Conservation (phyloP, 2,797 vertebrate species). For the Sylvilagus floridanus region DNA sequence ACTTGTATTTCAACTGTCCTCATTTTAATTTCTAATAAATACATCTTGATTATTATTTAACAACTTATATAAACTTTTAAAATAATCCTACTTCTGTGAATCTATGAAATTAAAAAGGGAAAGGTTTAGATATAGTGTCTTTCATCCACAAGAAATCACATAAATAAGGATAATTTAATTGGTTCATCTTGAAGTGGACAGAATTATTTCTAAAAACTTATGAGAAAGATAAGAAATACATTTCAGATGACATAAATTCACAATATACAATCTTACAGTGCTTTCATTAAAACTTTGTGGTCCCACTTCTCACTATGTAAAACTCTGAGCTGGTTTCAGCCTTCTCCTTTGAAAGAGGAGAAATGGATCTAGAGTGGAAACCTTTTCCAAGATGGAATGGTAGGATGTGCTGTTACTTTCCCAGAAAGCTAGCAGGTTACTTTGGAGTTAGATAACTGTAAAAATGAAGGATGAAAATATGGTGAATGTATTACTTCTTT, state of each 20-base stretch:
- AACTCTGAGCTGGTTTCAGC: background rate
- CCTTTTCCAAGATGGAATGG: background rate
- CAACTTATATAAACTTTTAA: constrained; percentile 39
- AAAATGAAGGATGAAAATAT: background rate
- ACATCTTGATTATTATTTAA: constrained; percentile 51
- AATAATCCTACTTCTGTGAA: constrained; percentile 1
- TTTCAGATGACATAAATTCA: background rate
- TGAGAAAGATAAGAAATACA: background rate
- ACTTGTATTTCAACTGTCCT: constrained; percentile 59
- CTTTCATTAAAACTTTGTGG: background rate
- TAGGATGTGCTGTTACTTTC: background rate
- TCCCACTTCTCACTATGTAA: background rate
- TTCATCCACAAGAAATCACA: constrained; percentile 31
- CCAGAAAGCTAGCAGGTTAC: background rate
- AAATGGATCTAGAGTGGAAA: background rate
- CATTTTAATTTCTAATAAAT: constrained; percentile 66
- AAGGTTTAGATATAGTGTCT: background rate
- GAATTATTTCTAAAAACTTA: constrained; percentile 21
- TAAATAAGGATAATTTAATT: background rate
- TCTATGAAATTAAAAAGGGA: constrained; percentile 45
- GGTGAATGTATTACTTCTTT: background rate
- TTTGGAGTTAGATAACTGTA: background rate
- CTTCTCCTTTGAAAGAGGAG: background rate
- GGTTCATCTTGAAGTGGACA: constrained; percentile 35
- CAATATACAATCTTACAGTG: background rate